These are phyloP conservation scores for Hemicordylus capensis DNA, from an alignment of 2,113 vertebrate genomes.

Conservation along the genomic window DNA sequence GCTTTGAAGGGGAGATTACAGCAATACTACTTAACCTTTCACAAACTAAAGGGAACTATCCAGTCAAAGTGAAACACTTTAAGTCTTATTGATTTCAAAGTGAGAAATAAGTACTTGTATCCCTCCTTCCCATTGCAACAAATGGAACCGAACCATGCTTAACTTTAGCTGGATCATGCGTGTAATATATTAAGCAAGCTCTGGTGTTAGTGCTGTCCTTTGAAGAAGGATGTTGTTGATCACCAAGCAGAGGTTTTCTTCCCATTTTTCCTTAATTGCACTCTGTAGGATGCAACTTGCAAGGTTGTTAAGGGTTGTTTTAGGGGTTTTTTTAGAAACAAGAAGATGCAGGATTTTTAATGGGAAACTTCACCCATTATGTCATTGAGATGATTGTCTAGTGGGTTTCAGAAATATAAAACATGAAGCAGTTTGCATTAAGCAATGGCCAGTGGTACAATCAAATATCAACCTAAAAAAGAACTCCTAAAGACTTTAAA, in stretches of 20 bases:
- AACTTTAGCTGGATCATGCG: not conserved
- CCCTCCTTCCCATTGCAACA: not conserved
- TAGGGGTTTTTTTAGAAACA: too few species aligned
- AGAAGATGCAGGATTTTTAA: not conserved
- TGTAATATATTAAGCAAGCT: not conserved
- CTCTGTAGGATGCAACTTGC: conserved; percentile 2
- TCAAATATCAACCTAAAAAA: conserved; percentile 8
- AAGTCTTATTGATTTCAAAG: not conserved
- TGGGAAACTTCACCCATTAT: not conserved
- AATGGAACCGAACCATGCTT: not conserved
- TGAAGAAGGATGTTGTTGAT: conserved; percentile 13
- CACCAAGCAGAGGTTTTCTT: not conserved
- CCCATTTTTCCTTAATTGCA: not conserved
- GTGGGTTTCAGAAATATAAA: conserved; percentile 32
- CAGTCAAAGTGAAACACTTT: not conserved
- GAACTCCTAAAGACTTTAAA: not conserved
- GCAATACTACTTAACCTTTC: not conserved
- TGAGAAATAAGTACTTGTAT: not conserved
- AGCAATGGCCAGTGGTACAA: not conserved
- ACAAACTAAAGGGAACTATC: not conserved
- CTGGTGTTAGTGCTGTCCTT: not conserved
- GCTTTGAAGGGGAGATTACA: not conserved
- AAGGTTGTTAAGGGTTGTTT: conserved; percentile 29
- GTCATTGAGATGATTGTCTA: conserved; percentile 15
- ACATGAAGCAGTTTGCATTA: not conserved